Evolutionary conservation across 2,113 vertebrate species (phyloP).

Genomic region (Limnothrissa miodon): DNA sequence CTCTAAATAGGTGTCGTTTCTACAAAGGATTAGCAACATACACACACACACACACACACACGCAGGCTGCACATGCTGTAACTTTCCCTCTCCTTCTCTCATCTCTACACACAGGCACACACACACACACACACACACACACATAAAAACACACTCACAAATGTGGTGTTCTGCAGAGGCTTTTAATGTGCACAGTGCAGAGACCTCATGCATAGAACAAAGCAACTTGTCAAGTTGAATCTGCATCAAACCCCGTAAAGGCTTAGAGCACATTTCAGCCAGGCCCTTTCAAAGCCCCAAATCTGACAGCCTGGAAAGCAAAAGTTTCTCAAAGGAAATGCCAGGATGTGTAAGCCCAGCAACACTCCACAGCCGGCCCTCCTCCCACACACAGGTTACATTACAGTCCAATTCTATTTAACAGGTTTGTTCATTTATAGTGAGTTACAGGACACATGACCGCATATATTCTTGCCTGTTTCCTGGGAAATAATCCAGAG

Average conservation of each 20-base stretch:
- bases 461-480: not conserved
- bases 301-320: slow-evolving; percentile 39
- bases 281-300: slow-evolving; percentile 50
- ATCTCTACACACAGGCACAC: not conserved
- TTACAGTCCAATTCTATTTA: slow-evolving; percentile 1
- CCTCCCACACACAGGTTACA: not conserved
- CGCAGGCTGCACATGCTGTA: slow-evolving; percentile 10
- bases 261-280: slow-evolving; percentile 51
- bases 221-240: slow-evolving; percentile 56
- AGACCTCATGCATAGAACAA: slow-evolving; percentile 55
- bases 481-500: not conserved
- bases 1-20: slow-evolving; percentile 53
- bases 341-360: slow-evolving; percentile 13
- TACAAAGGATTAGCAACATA: slow-evolving; percentile 48
- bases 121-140: slow-evolving; percentile 2
- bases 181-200: slow-evolving; percentile 56
- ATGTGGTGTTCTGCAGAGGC: slow-evolving; percentile 34
- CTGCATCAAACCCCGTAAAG: slow-evolving; percentile 54
- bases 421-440: slow-evolving; percentile 13
- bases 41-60: not conserved
- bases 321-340: slow-evolving; percentile 42
- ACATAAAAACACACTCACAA: slow-evolving; percentile 28
- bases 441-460: not conserved
- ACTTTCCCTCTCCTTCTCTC: not conserved
- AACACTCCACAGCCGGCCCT: not conserved